Conservation (phyloP, 1,140 invertebrate species). For the Littorina saxatilis region DNA sequence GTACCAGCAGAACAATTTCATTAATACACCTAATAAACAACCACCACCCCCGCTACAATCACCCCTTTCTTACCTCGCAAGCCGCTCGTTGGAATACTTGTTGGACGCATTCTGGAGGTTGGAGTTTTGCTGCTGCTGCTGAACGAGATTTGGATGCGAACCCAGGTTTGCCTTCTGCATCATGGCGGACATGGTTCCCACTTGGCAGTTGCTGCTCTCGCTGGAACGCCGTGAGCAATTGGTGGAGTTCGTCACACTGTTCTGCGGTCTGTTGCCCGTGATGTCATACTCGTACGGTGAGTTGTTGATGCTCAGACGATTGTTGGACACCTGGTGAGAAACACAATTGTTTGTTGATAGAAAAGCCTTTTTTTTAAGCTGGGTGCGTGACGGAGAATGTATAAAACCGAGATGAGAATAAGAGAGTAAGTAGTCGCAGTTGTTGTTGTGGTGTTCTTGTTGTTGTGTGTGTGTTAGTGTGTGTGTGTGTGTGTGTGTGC, state of each 20-base stretch:
- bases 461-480: no score
- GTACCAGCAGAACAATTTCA: no score
- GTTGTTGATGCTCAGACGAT: constrained; percentile 71
- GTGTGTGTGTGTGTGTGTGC: no score
- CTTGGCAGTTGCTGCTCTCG: constrained; percentile 69
- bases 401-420: no score
- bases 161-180: constrained; percentile 77
- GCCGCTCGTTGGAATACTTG: constrained; percentile 64
- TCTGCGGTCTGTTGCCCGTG: constrained; percentile 80
- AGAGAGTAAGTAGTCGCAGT: no score
- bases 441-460: no score
- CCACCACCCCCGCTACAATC: no score
- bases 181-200: constrained; percentile 77
- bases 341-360: not conserved
- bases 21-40: no score
- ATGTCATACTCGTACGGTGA: constrained; percentile 83
- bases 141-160: constrained; percentile 77
- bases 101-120: constrained; percentile 56
- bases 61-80: constrained; percentile 63
- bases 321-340: constrained; percentile 25
- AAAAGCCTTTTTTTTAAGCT: no score
- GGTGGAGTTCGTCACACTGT: constrained; percentile 78
- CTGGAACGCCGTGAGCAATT: constrained; percentile 86
- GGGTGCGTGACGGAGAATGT: no score
- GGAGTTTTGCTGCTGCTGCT: constrained; percentile 36